phyloP scores from a whole-genome alignment of 92 coral and sea anemone genomes.

The Umimayanthus chanpuru region DNA sequence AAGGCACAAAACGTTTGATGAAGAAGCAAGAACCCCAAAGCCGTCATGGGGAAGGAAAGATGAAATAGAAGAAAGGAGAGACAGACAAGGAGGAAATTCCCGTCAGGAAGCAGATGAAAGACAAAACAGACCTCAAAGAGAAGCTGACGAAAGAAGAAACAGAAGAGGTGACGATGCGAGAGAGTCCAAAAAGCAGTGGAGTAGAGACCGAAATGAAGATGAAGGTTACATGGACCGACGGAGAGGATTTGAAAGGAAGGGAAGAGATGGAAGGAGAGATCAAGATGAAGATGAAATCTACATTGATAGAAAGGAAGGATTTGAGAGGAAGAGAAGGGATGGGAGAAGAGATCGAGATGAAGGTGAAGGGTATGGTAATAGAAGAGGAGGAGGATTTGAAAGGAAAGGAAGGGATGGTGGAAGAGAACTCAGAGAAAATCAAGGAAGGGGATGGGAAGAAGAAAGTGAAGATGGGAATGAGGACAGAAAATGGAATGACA shows the following conservation, averaged over 20 bases:
- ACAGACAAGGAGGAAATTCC: background rate
- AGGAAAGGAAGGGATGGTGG: conserved; percentile 2
- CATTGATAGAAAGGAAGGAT: conserved; percentile 32
- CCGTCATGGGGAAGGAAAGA: conserved; percentile 17
- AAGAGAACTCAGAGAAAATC: conserved; percentile 29
- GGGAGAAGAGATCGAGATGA: background rate
- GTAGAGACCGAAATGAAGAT: conserved; percentile 22
- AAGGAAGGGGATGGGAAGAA: background rate
- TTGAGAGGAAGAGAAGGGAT: conserved; percentile 5
- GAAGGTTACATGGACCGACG: conserved; percentile 19
- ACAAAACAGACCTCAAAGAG: conserved; percentile 1
- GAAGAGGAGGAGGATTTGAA: background rate
- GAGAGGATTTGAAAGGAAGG: conserved; percentile 42
- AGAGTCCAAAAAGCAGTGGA: conserved; percentile 8
- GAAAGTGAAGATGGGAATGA: conserved; percentile 9
- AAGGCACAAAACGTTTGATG: background rate
- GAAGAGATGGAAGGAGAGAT: conserved; percentile 8
- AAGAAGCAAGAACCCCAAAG: conserved; percentile 21
- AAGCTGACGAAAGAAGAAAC: conserved; percentile 27
- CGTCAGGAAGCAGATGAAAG: background rate
- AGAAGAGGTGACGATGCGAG: conserved; percentile 19
- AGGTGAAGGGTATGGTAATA: background rate
- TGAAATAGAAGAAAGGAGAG: conserved; percentile 21
- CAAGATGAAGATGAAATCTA: conserved; percentile 16
- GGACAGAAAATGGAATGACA: conserved; percentile 8